These are phyloP conservation scores for Drosophila niveifrons DNA, from an alignment of 2,888 invertebrate species.

Conservation along the genomic window DNA sequence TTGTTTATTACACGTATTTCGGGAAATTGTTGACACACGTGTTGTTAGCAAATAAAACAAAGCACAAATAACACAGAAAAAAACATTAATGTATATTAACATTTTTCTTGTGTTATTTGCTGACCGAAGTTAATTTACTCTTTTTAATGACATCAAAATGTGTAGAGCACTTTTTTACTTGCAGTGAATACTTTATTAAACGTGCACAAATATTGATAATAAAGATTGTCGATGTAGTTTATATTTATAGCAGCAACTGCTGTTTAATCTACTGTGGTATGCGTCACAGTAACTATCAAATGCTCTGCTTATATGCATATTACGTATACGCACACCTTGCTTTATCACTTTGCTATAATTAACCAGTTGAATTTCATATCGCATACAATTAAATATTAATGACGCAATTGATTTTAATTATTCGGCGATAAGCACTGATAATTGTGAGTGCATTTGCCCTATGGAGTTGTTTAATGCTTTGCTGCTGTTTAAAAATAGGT, in stretches of 20 bases:
- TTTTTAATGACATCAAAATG: background rate
- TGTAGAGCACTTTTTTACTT: background rate
- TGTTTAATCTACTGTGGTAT: background rate
- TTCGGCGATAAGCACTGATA: background rate
- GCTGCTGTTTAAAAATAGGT: background rate
- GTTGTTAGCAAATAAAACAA: conserved; percentile 18
- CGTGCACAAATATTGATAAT: background rate
- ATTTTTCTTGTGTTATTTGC: background rate
- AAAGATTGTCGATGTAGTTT: background rate
- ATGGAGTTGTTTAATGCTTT: background rate
- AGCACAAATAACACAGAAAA: conserved; percentile 11
- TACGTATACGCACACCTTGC: background rate
- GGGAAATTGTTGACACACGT: conserved; percentile 43
- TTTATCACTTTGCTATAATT: background rate
- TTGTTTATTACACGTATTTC: conserved; percentile 37
- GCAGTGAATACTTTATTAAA: background rate
- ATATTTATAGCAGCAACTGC: background rate
- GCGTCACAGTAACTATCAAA: background rate
- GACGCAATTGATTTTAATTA: conserved; percentile 2
- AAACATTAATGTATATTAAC: conserved; percentile 19
- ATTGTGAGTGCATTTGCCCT: background rate
- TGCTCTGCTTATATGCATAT: background rate
- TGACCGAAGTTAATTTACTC: conserved; percentile 5
- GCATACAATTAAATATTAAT: background rate
- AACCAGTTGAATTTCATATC: background rate